Evolutionary conservation across 2,797 vertebrate species (phyloP).

Genomic region (Lepus oiostolus): DNA sequence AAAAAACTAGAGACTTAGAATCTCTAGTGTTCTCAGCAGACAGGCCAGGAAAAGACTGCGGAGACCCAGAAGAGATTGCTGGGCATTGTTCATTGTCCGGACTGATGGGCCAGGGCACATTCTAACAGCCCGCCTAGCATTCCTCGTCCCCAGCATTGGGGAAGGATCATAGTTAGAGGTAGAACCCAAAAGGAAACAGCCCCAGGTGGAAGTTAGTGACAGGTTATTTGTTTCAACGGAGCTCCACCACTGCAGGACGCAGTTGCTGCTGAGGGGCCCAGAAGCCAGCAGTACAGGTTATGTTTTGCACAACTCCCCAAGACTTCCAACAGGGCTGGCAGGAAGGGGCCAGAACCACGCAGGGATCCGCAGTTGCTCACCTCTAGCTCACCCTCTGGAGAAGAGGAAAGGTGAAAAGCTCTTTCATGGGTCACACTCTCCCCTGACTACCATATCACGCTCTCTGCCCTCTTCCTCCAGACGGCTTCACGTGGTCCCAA

Average conservation of each 20-base stretch:
- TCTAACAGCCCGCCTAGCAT: not conserved
- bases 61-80: slow-evolving; percentile 5
- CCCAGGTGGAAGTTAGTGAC: not conserved
- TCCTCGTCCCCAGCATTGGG: not conserved
- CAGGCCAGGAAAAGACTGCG: not conserved
- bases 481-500: not conserved
- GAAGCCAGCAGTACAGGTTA: slow-evolving; percentile 33
- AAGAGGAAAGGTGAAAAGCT: slow-evolving; percentile 36
- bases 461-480: not conserved
- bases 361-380: not conserved
- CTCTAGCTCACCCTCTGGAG: slow-evolving; percentile 1
- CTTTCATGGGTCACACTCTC: not conserved
- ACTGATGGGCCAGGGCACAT: not conserved
- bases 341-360: slow-evolving; percentile 63
- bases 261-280: not conserved
- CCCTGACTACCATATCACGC: not conserved
- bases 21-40: not conserved
- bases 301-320: slow-evolving; percentile 28
- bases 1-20: not conserved
- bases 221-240: slow-evolving; percentile 38
- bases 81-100: not conserved
- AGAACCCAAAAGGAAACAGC: slow-evolving; percentile 6
- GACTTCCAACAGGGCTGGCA: not conserved
- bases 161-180: slow-evolving; percentile 47
- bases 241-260: not conserved